Base-by-base conservation (phyloP, 64 coral and sea anemone species). In the Montipora sp. region DNA sequence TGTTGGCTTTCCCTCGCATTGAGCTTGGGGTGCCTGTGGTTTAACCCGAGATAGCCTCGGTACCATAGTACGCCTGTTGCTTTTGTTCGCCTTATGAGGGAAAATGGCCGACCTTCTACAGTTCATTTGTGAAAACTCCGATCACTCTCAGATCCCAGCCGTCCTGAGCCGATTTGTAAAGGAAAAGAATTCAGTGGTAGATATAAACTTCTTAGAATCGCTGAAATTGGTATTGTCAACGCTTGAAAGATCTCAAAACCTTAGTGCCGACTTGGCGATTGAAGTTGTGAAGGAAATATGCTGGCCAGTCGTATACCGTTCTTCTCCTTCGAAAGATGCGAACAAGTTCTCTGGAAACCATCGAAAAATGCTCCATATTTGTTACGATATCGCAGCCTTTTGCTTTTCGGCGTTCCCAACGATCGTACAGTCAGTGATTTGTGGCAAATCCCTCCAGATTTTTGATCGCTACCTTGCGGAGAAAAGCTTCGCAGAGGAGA, bases 351-450 rank as follows among this genome's bases (percentile, higher is more conserved):
- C 81, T 48, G 80, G 59, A 27, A 77, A 50, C 47, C 55, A 88
- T 58, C 57, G 83, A 66, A 76, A 80, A 63, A 69, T 23, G 76
- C 46, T 93, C 23, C 91, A 88, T 77, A 59, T 80, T 20, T 84
- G 84, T 58, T 93, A 93, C 19, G 91, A 93, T 46, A 72, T 93
- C 48, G 67, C 44, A 80, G 91, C 83, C 18, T 78, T 93, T 4
- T 93, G 91, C 61, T 87, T 83, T 77, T 51, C 83, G 0, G 13
- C 73, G 5, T 78, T 51, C 58, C 83, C 91, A 5, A 80, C 50
- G 55, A 9, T 60, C 79, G 47, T 93, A 43, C 16, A 80, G 20
- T 48, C 76, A 59, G 24, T 71, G 68, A 9, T 93, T 21, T 11
- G n/a, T 73, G 59, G 67, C 44, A 59, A 77, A 27, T 93, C n/a